Percentiles rank a stretch among this genome's conserved stretches.
Evolutionary conservation across 2,113 vertebrate genomes (phyloP).

Genomic region (Oceanodroma tethys): DNA sequence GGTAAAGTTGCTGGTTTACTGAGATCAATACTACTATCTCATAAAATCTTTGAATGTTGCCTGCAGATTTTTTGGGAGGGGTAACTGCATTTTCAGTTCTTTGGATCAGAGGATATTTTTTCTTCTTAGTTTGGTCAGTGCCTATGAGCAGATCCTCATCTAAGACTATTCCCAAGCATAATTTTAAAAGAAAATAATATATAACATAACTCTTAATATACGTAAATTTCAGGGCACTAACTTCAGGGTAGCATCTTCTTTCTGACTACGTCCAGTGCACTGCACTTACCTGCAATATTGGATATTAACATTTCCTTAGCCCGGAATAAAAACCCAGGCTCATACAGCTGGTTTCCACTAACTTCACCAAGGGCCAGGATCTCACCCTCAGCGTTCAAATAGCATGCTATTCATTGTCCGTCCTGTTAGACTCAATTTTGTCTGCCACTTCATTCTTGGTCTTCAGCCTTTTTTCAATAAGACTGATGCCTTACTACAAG

Average conservation of each 20-base stretch:
- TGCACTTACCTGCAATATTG: background rate
- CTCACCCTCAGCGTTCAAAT: background rate
- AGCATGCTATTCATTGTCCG: background rate
- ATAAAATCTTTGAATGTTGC: background rate
- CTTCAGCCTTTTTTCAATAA: background rate
- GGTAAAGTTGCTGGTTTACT: background rate
- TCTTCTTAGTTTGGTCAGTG: background rate
- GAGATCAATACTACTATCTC: background rate
- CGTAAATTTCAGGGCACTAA: background rate
- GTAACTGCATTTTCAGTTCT: background rate
- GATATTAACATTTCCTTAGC: background rate
- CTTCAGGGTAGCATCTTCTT: background rate
- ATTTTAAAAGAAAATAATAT: background rate
- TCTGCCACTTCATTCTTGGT: background rate
- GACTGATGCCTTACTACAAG: background rate
- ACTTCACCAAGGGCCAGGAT: background rate
- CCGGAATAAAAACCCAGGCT: background rate
- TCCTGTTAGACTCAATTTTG: background rate
- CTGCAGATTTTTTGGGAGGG: background rate
- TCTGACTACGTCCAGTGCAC: fast-evolving
- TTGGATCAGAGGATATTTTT: background rate
- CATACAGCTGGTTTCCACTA: background rate
- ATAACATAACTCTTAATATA: background rate
- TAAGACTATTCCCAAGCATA: background rate
- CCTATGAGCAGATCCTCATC: background rate